Conservation (phyloP, 2,797 vertebrate genomes). For the Anguilla anguilla region DNA sequence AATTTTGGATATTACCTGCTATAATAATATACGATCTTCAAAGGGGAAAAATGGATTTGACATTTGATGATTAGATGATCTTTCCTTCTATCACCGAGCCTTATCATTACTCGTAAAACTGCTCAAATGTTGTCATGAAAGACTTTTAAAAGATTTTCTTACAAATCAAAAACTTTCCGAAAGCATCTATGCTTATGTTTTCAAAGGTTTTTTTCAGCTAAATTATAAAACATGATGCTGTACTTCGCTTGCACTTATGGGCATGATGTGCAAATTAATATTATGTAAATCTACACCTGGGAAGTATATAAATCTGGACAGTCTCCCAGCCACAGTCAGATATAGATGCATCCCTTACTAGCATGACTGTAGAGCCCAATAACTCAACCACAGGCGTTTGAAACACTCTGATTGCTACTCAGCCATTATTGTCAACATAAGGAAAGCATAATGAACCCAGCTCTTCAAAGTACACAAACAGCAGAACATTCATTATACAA, state of each 20-base stretch:
- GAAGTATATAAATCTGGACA: neutral
- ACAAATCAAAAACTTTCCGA: neutral
- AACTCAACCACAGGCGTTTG: neutral
- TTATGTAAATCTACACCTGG: neutral
- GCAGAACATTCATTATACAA: too few relatives aligned
- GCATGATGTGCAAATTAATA: neutral
- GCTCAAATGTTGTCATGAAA: too few relatives aligned
- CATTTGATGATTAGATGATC: neutral
- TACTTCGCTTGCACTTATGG: neutral
- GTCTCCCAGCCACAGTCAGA: neutral
- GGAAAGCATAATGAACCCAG: neutral
- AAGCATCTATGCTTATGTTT: neutral
- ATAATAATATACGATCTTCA: neutral
- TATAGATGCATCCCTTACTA: neutral
- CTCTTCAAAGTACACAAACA: too few relatives aligned
- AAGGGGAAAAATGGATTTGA: neutral
- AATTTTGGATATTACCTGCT: neutral
- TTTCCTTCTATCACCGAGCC: neutral
- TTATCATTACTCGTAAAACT: too few relatives aligned
- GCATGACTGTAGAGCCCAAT: neutral
- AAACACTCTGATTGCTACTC: neutral
- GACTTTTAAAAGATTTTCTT: neutral
- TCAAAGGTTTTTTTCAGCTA: neutral
- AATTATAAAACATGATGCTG: neutral
- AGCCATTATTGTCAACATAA: neutral